Base-by-base conservation (phyloP, 2,113 vertebrate species). In the Heptranchias perlo region DNA sequence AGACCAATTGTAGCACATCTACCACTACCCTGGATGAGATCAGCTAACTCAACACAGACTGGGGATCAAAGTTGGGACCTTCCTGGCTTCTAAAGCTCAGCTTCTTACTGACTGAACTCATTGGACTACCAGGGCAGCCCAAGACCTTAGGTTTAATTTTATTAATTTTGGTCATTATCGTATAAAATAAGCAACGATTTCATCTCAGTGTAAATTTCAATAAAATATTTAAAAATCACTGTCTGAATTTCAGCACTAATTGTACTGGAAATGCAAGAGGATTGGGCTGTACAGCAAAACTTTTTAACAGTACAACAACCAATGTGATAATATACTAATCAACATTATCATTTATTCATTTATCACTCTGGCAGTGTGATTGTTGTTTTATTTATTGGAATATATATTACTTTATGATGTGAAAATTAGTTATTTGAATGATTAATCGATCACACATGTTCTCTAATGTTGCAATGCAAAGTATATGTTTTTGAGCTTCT, bases 301-400 rank as follows among this genome's bases (percentile, higher is more conserved):
- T 25, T 18, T 69, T 69, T 52, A 95, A 95, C 62, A 69, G 89
- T 73, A 14, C 94, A 47, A 52, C 21, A 95, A 35, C 93, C 93
- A 67, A 95, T 69, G 94, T 73, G 94, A 95, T 95, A 95, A 95
- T 95, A 69, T 7, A 35, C 64, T 69, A 95, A 69, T 69, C 93
- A 95, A 95, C 61, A 73, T 95, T 67, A 95, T 95, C 65, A 69
- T 95, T 49, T 95, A 69, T 95, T 95, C 94, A 73, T 69, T 95
- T 44, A 52, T 69, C 94, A 95, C 94, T 52, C 39, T 69, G 47
- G 11, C 39, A 95, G 39, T 95, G 62, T 69, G 64, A 65, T 95
- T 95, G 65, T 95, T 28, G 94, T 73, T 95, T 95, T 73, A 95
- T 95, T 52, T 95, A 69, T 95, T 95, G 28, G 94, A 95, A 95